Base-by-base conservation (phyloP, 2,113 vertebrate species). In the Brachyhypopomus occidentalis region DNA sequence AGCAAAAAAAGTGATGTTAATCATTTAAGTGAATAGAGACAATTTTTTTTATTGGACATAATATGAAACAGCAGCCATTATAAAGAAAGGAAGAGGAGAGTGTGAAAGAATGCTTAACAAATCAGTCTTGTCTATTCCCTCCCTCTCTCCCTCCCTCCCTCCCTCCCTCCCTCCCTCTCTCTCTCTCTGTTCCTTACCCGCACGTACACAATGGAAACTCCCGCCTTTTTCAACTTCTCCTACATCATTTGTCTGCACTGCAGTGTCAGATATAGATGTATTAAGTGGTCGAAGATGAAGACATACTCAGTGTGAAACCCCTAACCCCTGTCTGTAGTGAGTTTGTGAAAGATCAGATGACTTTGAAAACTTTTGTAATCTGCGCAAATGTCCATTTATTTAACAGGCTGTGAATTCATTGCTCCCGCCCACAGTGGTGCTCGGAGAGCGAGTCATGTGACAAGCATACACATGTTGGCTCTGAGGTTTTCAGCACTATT, bases 351-450 rank as follows among this genome's bases (percentile, higher is more conserved):
- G 78, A 77, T 67, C 82, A 84, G 85, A 91, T 91, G 88, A 91
- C 85, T 84, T 87, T 86, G 83, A 91, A 91, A 82, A 87, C 88
- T 89, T 90, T 89, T 87, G 85, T 90, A 86, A 89, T 81, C 77
- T 84, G 82, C 84, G 77, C 74, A 84, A 89, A 85, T 86, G 83
- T 83, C 72, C 78, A 77, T 85, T 62, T 78, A 85, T 85, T 88
- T 72, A 64, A 80, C 81, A 89, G 80, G n/a, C 48, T 52, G 78
- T 72, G 75, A 82, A 79, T 86, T 66, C 63, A 9, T 83, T 79
- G 67, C 72, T 0, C 4, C 77, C 77, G 78, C 34, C 27, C 76
- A 23, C 59, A 38, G 71, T 45, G 27, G 11, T 69, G 63, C 14
- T 62, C 55, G n/a, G 67, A 22, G 5, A 19, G 23, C 30, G 30